A percentile compares a stretch with the other conserved stretches of the same genome.
Evolutionary conservation across 2,797 vertebrate species (phyloP).

Genomic region (Fundulus diaphanus): DNA sequence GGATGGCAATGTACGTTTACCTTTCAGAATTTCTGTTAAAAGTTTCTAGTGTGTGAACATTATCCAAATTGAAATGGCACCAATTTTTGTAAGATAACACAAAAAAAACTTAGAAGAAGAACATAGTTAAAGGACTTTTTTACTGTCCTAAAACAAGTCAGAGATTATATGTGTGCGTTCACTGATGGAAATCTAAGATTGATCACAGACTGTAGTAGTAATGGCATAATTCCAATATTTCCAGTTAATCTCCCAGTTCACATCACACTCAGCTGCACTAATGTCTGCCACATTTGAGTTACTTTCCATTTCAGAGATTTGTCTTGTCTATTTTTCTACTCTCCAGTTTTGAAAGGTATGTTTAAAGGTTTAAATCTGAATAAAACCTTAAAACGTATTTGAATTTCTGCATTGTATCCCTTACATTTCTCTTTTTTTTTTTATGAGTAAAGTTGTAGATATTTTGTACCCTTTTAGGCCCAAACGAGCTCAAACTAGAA

Average conservation of each 20-base stretch:
- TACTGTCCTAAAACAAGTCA: neutral
- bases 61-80: neutral
- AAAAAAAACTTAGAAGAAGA: neutral
- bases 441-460: neutral
- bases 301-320: neutral
- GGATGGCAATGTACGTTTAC: neutral
- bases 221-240: constrained; percentile 27
- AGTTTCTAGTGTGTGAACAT: neutral
- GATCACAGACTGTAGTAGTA: constrained; percentile 21
- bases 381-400: neutral
- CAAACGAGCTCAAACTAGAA: neutral
- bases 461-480: neutral
- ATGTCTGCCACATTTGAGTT: neutral
- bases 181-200: constrained; percentile 50
- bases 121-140: neutral
- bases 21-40: neutral
- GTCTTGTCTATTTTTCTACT: neutral
- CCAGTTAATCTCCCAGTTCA: neutral
- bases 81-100: neutral
- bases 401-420: neutral
- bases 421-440: neutral
- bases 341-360: neutral
- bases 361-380: neutral
- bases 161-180: constrained; percentile 5
- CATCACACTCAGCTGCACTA: neutral